A percentile compares a stretch with the other conserved stretches of the same genome.
Conservation (phyloP, 2,113 vertebrate species). For the Saguinus imperator region DNA sequence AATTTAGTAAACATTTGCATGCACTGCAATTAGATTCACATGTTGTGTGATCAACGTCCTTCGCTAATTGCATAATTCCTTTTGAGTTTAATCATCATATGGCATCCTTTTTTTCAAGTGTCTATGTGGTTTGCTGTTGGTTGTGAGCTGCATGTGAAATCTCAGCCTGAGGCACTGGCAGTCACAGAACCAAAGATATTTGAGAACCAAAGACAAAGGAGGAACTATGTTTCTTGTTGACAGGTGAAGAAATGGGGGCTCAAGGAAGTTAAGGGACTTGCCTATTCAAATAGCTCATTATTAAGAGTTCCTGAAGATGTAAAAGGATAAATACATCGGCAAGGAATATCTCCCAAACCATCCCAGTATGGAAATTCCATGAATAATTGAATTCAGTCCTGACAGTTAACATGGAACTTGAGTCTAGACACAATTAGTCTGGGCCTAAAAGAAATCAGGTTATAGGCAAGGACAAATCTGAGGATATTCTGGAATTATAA, state of each 20-base stretch:
- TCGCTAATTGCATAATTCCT: constrained; percentile 67
- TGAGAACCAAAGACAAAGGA: not conserved
- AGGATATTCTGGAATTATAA: constrained; percentile 19
- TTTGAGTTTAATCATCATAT: constrained; percentile 56
- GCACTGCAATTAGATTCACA: constrained; percentile 50
- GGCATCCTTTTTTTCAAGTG: constrained; percentile 25
- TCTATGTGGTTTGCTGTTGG: not conserved
- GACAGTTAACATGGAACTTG: not conserved
- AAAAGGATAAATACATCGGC: not conserved
- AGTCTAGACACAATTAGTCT: constrained; percentile 42
- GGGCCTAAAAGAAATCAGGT: constrained; percentile 44
- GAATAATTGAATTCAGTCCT: not conserved
- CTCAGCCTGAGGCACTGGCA: not conserved
- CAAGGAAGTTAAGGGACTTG: not conserved
- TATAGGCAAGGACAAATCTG: not conserved
- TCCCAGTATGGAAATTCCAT: not conserved
- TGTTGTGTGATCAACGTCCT: not conserved
- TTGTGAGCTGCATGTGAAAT: not conserved
- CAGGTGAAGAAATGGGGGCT: not conserved
- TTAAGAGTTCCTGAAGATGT: not conserved
- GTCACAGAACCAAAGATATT: not conserved
- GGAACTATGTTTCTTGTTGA: not conserved
- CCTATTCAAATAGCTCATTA: not conserved
- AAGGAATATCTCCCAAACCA: not conserved
- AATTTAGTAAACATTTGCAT: constrained; percentile 55